These are phyloP conservation scores for Hydraecia micacea DNA, from an alignment of 2,888 invertebrate species.

Conservation along the genomic window DNA sequence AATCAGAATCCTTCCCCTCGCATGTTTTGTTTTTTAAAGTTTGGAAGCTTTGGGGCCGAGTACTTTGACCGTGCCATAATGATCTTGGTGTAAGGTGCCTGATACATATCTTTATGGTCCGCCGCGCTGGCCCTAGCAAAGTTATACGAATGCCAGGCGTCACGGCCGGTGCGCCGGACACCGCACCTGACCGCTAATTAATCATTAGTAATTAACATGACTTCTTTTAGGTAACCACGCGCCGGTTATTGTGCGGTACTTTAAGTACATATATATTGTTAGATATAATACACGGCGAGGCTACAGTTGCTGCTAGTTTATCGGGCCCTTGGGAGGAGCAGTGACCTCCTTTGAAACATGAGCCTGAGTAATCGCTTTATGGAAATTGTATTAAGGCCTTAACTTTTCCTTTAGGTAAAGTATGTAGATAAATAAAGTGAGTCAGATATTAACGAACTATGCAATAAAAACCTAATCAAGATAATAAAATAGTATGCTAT, in stretches of 20 bases:
- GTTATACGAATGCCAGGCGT: constrained; percentile 49
- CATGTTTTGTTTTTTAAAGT: constrained; percentile 1
- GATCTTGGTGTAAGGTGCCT: constrained; percentile 50
- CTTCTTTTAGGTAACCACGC: constrained; percentile 39
- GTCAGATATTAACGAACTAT: constrained; percentile 6
- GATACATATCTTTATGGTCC: constrained; percentile 61
- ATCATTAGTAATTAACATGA: constrained; percentile 41
- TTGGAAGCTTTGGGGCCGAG: neutral
- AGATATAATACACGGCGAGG: constrained; percentile 5
- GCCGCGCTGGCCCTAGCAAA: constrained; percentile 48
- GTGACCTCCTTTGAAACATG: constrained; percentile 29
- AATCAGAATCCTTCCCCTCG: constrained; percentile 12
- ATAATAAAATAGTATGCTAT: neutral
- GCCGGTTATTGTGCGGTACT: constrained; percentile 10
- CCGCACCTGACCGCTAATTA: constrained; percentile 60
- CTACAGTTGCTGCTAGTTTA: constrained; percentile 20
- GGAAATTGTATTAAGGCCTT: constrained; percentile 20
- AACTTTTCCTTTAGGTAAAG: constrained; percentile 14
- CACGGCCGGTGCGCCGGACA: constrained; percentile 57
- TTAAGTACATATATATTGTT: no score
- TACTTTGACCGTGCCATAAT: constrained; percentile 44
- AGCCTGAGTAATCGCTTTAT: constrained; percentile 46
- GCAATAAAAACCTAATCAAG: constrained; percentile 7
- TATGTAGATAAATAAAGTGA: constrained; percentile 27
- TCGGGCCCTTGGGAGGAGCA: constrained; percentile 31